Evolutionary conservation across 2,113 vertebrate species (phyloP), one percentile per base, ranked within the genome.

Genomic region (Gobiocypris rarus): DNA sequence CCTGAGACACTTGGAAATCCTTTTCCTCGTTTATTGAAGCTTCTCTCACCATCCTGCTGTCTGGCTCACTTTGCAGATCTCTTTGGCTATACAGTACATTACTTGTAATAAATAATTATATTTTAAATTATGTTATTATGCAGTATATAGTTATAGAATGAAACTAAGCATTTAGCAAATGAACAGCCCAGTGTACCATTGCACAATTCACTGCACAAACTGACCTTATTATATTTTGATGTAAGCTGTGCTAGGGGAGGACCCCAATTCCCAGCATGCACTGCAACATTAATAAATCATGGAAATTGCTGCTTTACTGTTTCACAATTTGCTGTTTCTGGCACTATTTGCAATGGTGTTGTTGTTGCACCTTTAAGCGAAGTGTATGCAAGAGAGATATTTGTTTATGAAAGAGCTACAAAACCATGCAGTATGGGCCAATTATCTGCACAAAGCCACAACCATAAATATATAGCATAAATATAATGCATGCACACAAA

Each of bases 1-100:
- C 92, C 93, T 93, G 91, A 92, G 95, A 93, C 93, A 93, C 94
- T 94, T 95, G 93, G 94, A 95, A 94, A 96, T 67, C 80, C 22
- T 94, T 90, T 93, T 92, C 90, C 92, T 90, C 91, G 92, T 95
- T 83, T 93, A 94, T 94, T 94, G 92, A 92, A 41, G 11, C 61
- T 58, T 45, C 91, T 89, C 91, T 92, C 92, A 92, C 90, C 89
- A 89, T 89, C 90, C 91, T 95, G 94, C 95, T 95, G 94, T 93
- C 91, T 91, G 84, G 70, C 91, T 95, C 90, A 86, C 92, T 93
- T 76, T 90, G 91, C 90, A 89, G 90, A 85, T 50, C 24, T 43
- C 76, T 91, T 92, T 90, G 89, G 93, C 81, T 86, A 43, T 45
- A 10, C 14, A 45, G 6, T 79, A 63, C 31, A 43, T 59, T 59